Base-by-base conservation (phyloP, 2,888 invertebrate species). In the Euclidia mi region DNA sequence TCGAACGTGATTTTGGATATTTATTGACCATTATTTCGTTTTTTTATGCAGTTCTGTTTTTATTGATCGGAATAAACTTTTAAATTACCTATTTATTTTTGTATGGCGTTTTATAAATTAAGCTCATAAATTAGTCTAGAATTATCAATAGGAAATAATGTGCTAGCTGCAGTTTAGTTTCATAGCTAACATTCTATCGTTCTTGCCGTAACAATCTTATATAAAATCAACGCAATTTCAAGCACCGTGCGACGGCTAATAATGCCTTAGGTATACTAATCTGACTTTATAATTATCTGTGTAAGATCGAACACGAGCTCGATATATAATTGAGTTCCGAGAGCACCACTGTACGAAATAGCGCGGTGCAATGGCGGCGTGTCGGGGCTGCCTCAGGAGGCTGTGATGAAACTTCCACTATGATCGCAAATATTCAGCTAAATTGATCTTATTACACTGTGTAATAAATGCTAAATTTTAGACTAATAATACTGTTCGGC, bases 361-460 rank as follows among this genome's bases (percentile, higher is more conserved):
- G 10, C 32, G 7, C 15, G 32, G 11, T 31, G 11, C 25, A 20
- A 18, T 10, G 17, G 10, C 7, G 11, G 12, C 15, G 20, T 11
- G 41, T 29, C 37, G 31, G 17, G 29, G 48, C 42, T 45, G 65
- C 71, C 70, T 62, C 59, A 50, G 49, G 61, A 58, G 56, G 51
- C 28, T 35, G 52, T 82, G 79, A 76, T 71, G 82, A 79, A 84
- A 84, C 69, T 47, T 67, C 42, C 48, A 72, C 70, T 74, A 57
- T 65, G 71, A 81, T 77, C 65, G 58, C 72, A 74, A 78, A 79
- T 76, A 78, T 78, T 66, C 53, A 72, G 50, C 65, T 60, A 75
- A 81, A 78, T 80, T 76, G 76, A 67, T 78, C 78, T 76, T 65
- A 77, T 78, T 77, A 74, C 40, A 68, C 58, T 58, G 56, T 49